Percentiles rank a stretch among this genome's conserved stretches.
Evolutionary conservation across 1,140 invertebrate genomes (phyloP).

Genomic region (Drosophila nebulosa): DNA sequence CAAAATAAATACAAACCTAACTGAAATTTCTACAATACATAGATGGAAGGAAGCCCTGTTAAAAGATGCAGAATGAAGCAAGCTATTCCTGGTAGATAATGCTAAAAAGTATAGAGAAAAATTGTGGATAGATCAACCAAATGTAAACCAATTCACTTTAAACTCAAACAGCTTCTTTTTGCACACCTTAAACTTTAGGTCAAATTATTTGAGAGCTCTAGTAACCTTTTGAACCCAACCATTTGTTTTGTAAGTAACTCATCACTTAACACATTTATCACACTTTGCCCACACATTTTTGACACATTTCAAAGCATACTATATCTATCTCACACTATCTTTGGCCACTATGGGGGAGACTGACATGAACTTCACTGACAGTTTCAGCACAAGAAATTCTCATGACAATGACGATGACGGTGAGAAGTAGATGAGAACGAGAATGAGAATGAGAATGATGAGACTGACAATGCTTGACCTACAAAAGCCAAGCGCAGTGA

Average conservation of each 20-base stretch:
- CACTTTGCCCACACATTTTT: background rate
- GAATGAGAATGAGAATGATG: conserved; percentile 11
- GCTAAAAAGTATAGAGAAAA: too few species aligned
- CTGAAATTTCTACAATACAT: too few species aligned
- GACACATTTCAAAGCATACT: background rate
- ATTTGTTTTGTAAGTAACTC: background rate
- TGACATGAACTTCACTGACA: conserved; percentile 59
- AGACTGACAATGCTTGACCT: conserved; percentile 61
- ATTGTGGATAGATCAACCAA: too few species aligned
- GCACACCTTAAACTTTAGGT: too few species aligned
- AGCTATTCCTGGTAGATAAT: too few species aligned
- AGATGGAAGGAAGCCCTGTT: too few species aligned
- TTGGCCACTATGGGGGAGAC: conserved; percentile 18
- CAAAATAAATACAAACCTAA: too few species aligned
- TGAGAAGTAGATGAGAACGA: too few species aligned
- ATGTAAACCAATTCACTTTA: too few species aligned
- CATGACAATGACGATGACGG: conserved; percentile 56
- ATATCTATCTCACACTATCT: background rate
- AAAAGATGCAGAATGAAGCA: too few species aligned
- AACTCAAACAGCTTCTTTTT: too few species aligned
- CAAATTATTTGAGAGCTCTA: too few species aligned
- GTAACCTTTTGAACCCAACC: background rate
- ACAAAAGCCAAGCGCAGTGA: conserved; percentile 28
- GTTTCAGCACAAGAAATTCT: conserved; percentile 57
- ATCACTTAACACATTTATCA: background rate